phyloP scores from a whole-genome alignment of 2,888 invertebrate species.

The Pollenia labialis region DNA sequence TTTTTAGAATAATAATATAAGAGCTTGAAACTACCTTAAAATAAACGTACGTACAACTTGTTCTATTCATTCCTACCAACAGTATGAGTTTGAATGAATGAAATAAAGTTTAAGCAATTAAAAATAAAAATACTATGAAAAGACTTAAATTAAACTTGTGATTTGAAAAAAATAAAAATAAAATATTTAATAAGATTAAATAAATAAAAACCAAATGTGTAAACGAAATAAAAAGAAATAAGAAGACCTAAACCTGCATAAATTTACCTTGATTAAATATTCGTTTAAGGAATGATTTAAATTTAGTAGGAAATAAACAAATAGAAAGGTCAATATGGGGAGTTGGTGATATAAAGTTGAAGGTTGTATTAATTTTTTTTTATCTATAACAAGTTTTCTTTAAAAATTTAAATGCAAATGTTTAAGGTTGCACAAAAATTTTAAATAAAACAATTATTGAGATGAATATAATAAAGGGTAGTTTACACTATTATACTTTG shows the following conservation, averaged over 20 bases:
- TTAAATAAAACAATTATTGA: too few species aligned
- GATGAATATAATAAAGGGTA: too few species aligned
- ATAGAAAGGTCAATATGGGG: too few species aligned
- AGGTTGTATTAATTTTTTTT: too few species aligned
- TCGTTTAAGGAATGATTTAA: not conserved
- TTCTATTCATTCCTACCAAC: not conserved
- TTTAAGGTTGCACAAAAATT: too few species aligned
- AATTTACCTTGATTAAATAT: slow-evolving; percentile 25
- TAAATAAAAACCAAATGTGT: slow-evolving; percentile 26
- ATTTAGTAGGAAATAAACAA: too few species aligned
- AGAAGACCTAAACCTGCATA: slow-evolving; percentile 23
- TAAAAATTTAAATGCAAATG: too few species aligned
- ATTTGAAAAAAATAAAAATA: slow-evolving; percentile 2
- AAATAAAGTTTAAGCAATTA: slow-evolving; percentile 40
- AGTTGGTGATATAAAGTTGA: too few species aligned
- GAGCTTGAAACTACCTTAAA: slow-evolving; percentile 35
- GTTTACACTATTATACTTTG: too few species aligned
- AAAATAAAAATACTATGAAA: not conserved
- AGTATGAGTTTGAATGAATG: slow-evolving; percentile 11
- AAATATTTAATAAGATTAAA: slow-evolving; percentile 22
- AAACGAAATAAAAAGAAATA: not conserved
- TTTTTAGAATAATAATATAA: not conserved
- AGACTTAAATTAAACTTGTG: slow-evolving; percentile 25
- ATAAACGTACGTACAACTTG: slow-evolving; percentile 9
- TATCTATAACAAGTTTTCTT: too few species aligned